phyloP scores from a whole-genome alignment of 2,888 invertebrate genomes.

The Caenorhabditis wallacei region DNA sequence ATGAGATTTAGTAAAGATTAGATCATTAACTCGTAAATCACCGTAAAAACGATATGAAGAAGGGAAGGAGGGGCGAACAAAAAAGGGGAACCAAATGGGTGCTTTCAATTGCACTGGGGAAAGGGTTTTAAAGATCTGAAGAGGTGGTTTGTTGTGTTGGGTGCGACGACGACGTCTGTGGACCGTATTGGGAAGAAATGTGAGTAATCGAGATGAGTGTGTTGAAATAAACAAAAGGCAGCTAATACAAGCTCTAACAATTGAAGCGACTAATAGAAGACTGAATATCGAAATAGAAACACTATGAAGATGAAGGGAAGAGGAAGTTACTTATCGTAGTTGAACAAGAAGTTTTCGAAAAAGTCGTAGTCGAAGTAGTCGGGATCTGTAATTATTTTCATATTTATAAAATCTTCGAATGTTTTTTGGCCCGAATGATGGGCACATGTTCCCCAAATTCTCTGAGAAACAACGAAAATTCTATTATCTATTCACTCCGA shows the following conservation, averaged over 20 bases:
- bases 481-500: no score
- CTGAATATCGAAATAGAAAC: not conserved
- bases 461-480: no score
- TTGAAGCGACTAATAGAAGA: constrained; percentile 32
- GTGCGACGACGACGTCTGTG: constrained; percentile 32
- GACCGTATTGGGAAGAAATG: constrained; percentile 30
- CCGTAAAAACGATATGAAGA: constrained; percentile 39
- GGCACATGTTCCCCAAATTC: no score
- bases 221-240: constrained; percentile 4
- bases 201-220: constrained; percentile 35
- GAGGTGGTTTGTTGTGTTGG: constrained; percentile 5
- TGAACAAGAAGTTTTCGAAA: constrained; percentile 72
- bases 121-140: constrained; percentile 31
- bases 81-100: constrained; percentile 3
- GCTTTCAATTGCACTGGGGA: constrained; percentile 47
- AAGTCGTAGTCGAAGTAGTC: constrained; percentile 71
- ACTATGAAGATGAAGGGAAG: not conserved
- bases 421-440: no score
- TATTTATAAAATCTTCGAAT: not conserved
- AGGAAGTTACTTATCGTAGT: constrained; percentile 38
- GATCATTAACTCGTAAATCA: constrained; percentile 42
- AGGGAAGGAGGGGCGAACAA: not conserved
- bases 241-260: constrained; percentile 53
- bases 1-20: constrained; percentile 39
- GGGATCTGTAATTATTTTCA: constrained; percentile 59